A percentile compares a stretch with the other conserved stretches of the same genome.
These are phyloP conservation scores for Crotalus viridis DNA, from an alignment of 2,113 vertebrate genomes.

Conservation along the genomic window DNA sequence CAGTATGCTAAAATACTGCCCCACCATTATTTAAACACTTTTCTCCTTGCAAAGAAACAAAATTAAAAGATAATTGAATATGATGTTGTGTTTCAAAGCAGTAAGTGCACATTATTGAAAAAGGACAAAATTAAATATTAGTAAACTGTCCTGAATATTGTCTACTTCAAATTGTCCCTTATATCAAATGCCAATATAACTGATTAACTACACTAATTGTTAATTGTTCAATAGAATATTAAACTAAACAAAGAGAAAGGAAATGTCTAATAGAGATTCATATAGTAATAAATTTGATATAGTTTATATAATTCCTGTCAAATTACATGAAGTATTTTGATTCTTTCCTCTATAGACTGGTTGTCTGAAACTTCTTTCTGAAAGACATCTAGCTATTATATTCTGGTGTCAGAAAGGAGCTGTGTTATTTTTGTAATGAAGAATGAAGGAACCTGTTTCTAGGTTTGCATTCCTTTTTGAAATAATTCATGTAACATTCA, in stretches of 20 bases:
- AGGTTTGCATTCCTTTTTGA: neutral
- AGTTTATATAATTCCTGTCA: neutral
- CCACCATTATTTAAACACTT: slow-evolving; percentile 45
- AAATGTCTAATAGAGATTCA: slow-evolving; percentile 17
- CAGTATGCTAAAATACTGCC: slow-evolving; percentile 39
- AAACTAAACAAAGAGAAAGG: slow-evolving; percentile 16
- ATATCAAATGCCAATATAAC: neutral
- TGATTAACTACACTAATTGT: neutral
- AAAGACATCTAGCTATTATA: neutral
- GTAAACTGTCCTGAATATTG: neutral
- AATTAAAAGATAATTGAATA: slow-evolving; percentile 36
- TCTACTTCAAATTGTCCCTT: neutral
- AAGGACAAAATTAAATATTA: neutral
- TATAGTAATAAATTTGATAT: neutral
- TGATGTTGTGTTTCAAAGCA: slow-evolving; percentile 13
- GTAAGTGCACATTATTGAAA: neutral
- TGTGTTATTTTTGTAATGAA: too few relatives aligned
- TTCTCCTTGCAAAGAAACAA: slow-evolving; percentile 21
- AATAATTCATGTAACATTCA: neutral
- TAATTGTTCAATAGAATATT: neutral
- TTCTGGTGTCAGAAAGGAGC: neutral
- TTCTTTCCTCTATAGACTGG: neutral
- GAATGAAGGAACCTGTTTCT: neutral
- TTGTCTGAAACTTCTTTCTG: neutral
- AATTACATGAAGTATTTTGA: neutral